phyloP scores from a whole-genome alignment of 1,140 invertebrate species.

The Drosophila rhopaloa region DNA sequence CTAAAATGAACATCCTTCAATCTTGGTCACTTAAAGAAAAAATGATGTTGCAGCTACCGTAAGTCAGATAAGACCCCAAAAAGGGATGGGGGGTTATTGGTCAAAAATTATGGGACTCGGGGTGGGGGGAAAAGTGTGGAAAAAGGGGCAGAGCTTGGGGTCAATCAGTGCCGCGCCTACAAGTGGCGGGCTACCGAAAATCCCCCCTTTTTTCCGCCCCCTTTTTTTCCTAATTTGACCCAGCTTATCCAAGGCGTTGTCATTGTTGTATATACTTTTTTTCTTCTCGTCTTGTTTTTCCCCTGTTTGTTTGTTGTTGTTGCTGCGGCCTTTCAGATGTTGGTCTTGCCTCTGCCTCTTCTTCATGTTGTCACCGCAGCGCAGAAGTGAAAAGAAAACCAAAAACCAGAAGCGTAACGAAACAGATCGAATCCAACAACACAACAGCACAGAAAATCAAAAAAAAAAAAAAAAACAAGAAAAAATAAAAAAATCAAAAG shows the following conservation, averaged over 20 bases:
- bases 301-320: slow-evolving; percentile 27
- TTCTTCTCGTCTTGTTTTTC: slow-evolving; percentile 28
- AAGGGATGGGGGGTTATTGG: slow-evolving; percentile 1
- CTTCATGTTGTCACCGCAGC: slow-evolving; percentile 71
- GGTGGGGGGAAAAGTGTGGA: not conserved
- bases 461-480: slow-evolving; percentile 12
- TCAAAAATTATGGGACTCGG: slow-evolving; percentile 1
- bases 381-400: slow-evolving; percentile 64
- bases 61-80: slow-evolving; percentile 7
- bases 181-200: slow-evolving; percentile 36
- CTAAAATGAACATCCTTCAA: slow-evolving; percentile 3
- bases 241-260: slow-evolving; percentile 43
- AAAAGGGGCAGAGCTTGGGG: slow-evolving; percentile 1
- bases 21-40: slow-evolving; percentile 21
- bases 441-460: slow-evolving; percentile 7
- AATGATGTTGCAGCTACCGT: slow-evolving; percentile 24
- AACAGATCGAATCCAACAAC: slow-evolving; percentile 51
- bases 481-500: slow-evolving; percentile 4
- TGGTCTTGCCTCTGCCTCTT: slow-evolving; percentile 22
- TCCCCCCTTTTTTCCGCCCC: not conserved
- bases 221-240: slow-evolving; percentile 43
- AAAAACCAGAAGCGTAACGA: slow-evolving; percentile 84
- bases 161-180: slow-evolving; percentile 31
- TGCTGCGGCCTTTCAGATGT: slow-evolving; percentile 36
- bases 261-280: slow-evolving; percentile 31